phyloP scores from a whole-genome alignment of 2,113 vertebrate genomes.

The Hydropotes inermis region DNA sequence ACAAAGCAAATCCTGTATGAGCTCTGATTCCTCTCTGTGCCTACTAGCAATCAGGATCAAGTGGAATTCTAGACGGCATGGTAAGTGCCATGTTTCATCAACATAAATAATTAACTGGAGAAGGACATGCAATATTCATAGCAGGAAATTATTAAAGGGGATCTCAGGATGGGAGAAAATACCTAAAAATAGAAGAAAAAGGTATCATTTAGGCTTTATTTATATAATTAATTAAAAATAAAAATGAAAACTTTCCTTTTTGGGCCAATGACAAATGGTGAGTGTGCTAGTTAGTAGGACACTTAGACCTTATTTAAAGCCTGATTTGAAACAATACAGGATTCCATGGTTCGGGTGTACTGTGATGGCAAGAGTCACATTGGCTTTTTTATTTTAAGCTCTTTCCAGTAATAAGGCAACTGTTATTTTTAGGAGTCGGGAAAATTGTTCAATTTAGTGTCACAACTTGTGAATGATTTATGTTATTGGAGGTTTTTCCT shows the following conservation, averaged over 20 bases:
- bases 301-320: background rate
- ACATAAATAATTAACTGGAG: constrained; percentile 81
- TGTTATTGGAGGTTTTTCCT: constrained; percentile 4
- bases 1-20: constrained; percentile 23
- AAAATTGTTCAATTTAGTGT: background rate
- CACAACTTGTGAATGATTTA: constrained; percentile 19
- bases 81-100: constrained; percentile 71
- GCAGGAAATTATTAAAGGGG: constrained; percentile 78
- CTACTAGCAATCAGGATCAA: constrained; percentile 54
- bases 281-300: background rate
- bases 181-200: constrained; percentile 64
- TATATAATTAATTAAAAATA: constrained; percentile 67
- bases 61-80: constrained; percentile 70
- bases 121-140: constrained; percentile 80
- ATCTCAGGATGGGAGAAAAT: constrained; percentile 56
- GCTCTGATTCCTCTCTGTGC: constrained; percentile 21
- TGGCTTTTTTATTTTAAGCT: constrained; percentile 51
- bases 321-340: background rate
- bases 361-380: background rate
- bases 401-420: constrained; percentile 25
- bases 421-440: background rate
- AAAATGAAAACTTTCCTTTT: background rate
- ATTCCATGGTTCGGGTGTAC: background rate
- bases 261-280: background rate
- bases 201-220: constrained; percentile 73